Percentiles rank a stretch among this genome's conserved stretches.
Conservation (phyloP, 1,140 invertebrate species). For the Popillia japonica region DNA sequence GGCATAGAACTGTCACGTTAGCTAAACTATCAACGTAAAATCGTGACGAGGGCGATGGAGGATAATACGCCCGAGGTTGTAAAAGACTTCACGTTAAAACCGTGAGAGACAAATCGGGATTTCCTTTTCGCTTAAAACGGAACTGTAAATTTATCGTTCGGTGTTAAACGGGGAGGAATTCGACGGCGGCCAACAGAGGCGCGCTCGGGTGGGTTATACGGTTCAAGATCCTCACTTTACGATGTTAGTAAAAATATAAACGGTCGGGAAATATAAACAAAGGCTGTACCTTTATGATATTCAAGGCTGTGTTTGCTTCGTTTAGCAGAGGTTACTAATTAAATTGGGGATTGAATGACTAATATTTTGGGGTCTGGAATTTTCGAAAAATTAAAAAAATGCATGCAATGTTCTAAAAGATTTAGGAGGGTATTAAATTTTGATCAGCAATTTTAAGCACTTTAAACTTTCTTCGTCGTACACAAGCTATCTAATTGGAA, state of each 20-base stretch:
- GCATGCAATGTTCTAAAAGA: too few species aligned
- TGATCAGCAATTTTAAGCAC: too few species aligned
- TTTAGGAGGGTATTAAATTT: too few species aligned
- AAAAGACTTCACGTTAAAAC: neutral
- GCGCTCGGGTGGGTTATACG: neutral
- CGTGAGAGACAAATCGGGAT: slow-evolving; percentile 1
- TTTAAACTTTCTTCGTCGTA: too few species aligned
- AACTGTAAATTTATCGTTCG: neutral
- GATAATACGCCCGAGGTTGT: neutral
- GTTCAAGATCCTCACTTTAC: neutral
- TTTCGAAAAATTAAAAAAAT: too few species aligned
- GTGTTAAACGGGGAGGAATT: neutral
- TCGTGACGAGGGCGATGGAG: neutral
- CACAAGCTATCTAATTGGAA: too few species aligned
- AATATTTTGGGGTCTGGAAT: too few species aligned
- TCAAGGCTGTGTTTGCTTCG: neutral
- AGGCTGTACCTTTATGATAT: neutral
- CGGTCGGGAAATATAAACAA: neutral
- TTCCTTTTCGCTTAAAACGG: neutral
- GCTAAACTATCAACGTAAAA: slow-evolving; percentile 15
- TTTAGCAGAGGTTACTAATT: neutral
- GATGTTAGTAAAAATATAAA: neutral
- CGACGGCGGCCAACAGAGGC: neutral
- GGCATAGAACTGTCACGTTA: neutral
- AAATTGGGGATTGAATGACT: neutral